A percentile compares a stretch with the other conserved stretches of the same genome.
Conservation (phyloP, 1,140 invertebrate species). For the Cryptotermes secundus region DNA sequence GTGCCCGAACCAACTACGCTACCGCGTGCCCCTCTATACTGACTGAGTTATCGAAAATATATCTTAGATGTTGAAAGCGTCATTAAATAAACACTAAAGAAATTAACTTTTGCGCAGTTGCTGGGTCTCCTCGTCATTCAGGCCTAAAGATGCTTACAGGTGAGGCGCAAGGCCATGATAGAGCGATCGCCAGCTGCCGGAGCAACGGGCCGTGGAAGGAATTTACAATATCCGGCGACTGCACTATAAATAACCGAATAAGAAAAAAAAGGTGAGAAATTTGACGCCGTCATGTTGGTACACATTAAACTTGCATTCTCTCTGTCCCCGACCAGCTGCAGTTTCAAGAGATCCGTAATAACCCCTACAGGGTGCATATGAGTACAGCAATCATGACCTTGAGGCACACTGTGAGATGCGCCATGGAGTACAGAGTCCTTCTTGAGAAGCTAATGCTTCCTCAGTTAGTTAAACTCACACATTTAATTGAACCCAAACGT, state of each 20-base stretch:
- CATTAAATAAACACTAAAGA: no score
- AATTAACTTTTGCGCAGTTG: no score
- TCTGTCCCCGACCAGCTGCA: not conserved
- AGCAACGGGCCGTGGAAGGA: not conserved
- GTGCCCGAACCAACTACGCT: no score
- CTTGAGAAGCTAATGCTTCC: no score
- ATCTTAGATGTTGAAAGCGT: no score
- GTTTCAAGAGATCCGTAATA: not conserved
- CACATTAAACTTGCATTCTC: not conserved
- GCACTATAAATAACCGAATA: not conserved
- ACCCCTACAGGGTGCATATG: not conserved
- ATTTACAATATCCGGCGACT: not conserved
- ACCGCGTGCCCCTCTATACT: no score
- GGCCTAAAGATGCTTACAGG: not conserved
- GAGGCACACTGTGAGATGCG: no score
- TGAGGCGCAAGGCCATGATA: not conserved
- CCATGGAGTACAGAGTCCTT: no score
- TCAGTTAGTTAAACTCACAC: no score
- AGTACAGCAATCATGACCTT: not conserved
- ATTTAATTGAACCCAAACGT: no score
- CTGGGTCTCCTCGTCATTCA: not conserved
- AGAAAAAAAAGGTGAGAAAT: not conserved
- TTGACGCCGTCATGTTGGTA: slow-evolving; percentile 9
- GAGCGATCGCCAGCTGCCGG: not conserved
- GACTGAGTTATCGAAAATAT: no score